These are phyloP conservation scores for Callithrix jacchus DNA, from an alignment of 2,113 vertebrate genomes.

Conservation along the genomic window DNA sequence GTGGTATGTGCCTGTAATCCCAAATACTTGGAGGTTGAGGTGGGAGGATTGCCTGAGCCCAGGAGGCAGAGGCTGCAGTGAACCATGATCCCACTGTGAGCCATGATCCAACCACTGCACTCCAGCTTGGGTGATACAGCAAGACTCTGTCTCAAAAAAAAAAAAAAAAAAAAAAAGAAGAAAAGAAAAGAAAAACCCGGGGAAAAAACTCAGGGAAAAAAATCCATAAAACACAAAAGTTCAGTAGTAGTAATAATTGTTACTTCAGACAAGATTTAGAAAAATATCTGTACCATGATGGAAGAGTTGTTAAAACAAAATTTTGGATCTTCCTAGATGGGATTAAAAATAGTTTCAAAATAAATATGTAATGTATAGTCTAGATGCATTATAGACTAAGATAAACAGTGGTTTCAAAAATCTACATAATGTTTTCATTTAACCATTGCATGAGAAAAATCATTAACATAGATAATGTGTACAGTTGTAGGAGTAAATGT, in stretches of 20 bases:
- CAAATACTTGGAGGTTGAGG: too few relatives aligned
- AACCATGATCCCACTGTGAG: too few relatives aligned
- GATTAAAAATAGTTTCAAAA: slow-evolving; percentile 17
- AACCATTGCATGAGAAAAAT: neutral
- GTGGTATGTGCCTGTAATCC: too few relatives aligned
- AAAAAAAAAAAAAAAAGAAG: too few relatives aligned
- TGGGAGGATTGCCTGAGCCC: too few relatives aligned
- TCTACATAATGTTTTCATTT: neutral
- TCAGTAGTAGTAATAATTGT: neutral
- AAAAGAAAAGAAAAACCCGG: too few relatives aligned
- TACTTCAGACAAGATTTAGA: neutral
- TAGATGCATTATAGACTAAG: neutral
- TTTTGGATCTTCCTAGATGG: neutral
- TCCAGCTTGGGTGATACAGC: too few relatives aligned
- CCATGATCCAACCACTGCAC: too few relatives aligned
- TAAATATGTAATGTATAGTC: neutral
- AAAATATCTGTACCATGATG: neutral
- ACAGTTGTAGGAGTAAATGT: neutral
- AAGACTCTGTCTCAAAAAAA: too few relatives aligned
- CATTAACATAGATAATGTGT: neutral
- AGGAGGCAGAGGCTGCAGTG: too few relatives aligned
- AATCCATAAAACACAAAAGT: neutral
- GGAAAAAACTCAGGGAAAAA: too few relatives aligned
- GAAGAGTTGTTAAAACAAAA: neutral
- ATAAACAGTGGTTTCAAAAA: neutral